Conservation (phyloP, 2,797 vertebrate genomes). For the Acanthornis magna region DNA sequence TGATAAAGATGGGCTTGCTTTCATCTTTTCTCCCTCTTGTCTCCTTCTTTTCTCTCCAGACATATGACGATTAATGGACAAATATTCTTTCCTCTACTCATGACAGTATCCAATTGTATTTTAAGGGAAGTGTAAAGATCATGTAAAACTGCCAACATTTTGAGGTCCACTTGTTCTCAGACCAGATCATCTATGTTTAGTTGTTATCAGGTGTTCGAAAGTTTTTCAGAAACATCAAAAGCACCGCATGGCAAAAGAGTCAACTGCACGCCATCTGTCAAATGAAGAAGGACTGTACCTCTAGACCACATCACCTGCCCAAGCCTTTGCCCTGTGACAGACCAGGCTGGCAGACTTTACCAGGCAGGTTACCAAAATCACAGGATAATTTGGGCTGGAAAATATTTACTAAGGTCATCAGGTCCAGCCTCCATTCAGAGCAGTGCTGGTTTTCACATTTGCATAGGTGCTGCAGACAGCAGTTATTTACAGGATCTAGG, state of each 20-base stretch:
- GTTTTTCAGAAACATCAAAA: not conserved
- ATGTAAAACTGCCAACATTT: not conserved
- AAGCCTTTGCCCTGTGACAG: not conserved
- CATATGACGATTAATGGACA: not conserved
- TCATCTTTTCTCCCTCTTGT: not conserved
- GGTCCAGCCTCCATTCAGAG: not conserved
- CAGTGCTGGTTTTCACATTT: not conserved
- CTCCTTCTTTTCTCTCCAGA: not conserved
- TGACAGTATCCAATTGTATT: not conserved
- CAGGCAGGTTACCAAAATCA: not conserved
- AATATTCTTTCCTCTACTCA: not conserved
- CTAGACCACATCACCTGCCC: not conserved
- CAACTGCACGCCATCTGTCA: not conserved
- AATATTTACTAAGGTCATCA: not conserved
- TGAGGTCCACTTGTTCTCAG: not conserved
- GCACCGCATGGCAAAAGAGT: not conserved
- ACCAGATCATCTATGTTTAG: not conserved
- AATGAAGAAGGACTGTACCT: not conserved
- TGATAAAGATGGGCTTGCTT: not conserved
- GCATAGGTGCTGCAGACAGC: accelerated
- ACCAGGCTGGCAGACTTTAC: not conserved
- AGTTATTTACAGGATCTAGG: not conserved
- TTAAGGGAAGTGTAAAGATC: not conserved
- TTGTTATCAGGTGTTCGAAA: not conserved
- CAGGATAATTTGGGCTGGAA: not conserved